A percentile compares a stretch with the other conserved stretches of the same genome.
Evolutionary conservation across 2,888 invertebrate species (phyloP).

Genomic region (Abscondita cerata): DNA sequence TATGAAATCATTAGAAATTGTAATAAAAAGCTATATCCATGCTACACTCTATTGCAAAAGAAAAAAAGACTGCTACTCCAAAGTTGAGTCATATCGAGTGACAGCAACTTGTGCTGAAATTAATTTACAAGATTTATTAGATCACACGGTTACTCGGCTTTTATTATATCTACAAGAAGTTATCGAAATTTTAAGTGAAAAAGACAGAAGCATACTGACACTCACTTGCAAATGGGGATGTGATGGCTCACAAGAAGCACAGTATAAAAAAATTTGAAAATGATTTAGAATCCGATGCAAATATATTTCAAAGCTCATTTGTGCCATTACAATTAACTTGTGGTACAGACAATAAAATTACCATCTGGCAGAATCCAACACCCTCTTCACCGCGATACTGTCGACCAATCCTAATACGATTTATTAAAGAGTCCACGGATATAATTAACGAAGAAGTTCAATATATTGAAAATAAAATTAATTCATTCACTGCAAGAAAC

Average conservation of each 20-base stretch:
- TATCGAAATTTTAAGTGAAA: too few species aligned
- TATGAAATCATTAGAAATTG: neutral
- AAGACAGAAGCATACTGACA: too few species aligned
- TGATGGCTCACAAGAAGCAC: conserved; percentile 41
- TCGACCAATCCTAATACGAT: conserved; percentile 39
- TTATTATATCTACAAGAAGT: too few species aligned
- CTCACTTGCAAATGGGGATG: conserved; percentile 41
- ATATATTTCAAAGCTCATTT: conserved; percentile 44
- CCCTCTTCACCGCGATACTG: conserved; percentile 43
- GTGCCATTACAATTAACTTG: conserved; percentile 13
- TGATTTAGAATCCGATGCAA: conserved; percentile 32
- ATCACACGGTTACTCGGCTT: too few species aligned
- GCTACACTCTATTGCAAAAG: too few species aligned
- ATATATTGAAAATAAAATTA: conserved; percentile 23
- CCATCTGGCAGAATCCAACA: conserved; percentile 44
- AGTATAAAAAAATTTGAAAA: conserved; percentile 43
- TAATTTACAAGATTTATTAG: too few species aligned
- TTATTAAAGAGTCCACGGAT: conserved; percentile 35
- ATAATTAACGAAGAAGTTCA: conserved; percentile 35
- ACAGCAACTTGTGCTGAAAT: too few species aligned
- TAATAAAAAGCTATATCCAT: too few species aligned
- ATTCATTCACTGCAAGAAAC: too few species aligned
- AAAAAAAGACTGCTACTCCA: too few species aligned
- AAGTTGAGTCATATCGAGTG: too few species aligned
- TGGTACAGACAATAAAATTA: too few species aligned